phyloP scores from a whole-genome alignment of 2,797 vertebrate species.

The Parauchenoglanis punctatus region DNA sequence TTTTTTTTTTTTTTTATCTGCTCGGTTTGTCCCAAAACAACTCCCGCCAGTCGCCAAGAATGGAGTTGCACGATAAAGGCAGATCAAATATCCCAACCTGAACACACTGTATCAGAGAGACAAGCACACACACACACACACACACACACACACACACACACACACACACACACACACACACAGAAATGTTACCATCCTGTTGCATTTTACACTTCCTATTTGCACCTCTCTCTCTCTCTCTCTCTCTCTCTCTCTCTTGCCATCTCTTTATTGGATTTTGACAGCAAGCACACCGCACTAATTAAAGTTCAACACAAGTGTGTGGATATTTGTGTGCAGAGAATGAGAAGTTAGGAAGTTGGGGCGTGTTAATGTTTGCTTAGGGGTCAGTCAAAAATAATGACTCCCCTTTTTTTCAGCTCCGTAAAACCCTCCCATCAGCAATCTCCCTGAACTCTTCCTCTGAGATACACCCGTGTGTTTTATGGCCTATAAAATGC shows the following conservation, averaged over 20 bases:
- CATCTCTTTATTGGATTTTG: slow-evolving; percentile 50
- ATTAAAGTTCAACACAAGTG: slow-evolving; percentile 53
- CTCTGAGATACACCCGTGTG: slow-evolving; percentile 15
- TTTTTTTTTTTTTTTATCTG: slow-evolving; percentile 24
- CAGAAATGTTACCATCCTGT: slow-evolving; percentile 9
- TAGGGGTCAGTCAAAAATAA: slow-evolving; percentile 49
- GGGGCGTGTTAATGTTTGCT: slow-evolving; percentile 48
- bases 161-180: not conserved
- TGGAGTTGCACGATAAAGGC: slow-evolving; percentile 35
- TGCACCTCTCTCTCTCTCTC: slow-evolving; percentile 9
- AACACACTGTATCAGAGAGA: slow-evolving; percentile 21
- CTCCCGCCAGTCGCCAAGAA: slow-evolving; percentile 22
- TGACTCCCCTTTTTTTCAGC: slow-evolving; percentile 33
- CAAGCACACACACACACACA: not conserved
- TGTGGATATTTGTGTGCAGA: slow-evolving; percentile 17
- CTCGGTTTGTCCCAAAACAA: slow-evolving; percentile 28
- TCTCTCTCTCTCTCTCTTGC: not conserved
- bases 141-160: slow-evolving; percentile 9
- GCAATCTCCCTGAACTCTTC: slow-evolving; percentile 36
- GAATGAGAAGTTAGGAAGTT: slow-evolving; percentile 2
- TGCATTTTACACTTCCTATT: not conserved
- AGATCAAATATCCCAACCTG: slow-evolving; percentile 31
- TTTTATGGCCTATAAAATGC: slow-evolving; percentile 29
- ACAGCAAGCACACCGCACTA: slow-evolving; percentile 51
- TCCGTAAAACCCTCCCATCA: slow-evolving; percentile 13